Percentiles rank a stretch among this genome's conserved stretches.
These are phyloP conservation scores for Cyphomyrus discorhynchus DNA, from an alignment of 2,113 vertebrate genomes.

Conservation along the genomic window DNA sequence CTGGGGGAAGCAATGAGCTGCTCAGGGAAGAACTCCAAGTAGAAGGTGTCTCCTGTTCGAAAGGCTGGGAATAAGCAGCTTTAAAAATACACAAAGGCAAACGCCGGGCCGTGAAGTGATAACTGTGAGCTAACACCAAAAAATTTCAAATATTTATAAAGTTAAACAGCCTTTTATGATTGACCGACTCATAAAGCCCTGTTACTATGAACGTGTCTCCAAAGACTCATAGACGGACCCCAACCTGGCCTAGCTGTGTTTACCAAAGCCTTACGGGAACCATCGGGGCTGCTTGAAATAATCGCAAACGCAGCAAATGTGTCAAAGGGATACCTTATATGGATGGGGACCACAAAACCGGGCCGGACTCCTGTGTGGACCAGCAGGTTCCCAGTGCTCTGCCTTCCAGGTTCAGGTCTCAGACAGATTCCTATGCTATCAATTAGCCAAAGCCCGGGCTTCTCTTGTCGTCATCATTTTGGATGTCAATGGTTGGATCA, in stretches of 20 bases:
- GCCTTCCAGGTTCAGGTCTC: not conserved
- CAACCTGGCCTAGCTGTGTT: not conserved
- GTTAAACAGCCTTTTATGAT: not conserved
- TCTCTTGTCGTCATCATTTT: not conserved
- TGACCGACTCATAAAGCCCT: not conserved
- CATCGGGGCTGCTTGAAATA: not conserved
- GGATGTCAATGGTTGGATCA: not conserved
- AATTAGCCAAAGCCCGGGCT: not conserved
- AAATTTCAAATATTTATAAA: slow-evolving; percentile 11
- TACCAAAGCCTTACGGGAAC: not conserved
- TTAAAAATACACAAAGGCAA: slow-evolving; percentile 15
- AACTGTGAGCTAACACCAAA: slow-evolving; percentile 7
- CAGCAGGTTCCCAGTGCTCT: not conserved
- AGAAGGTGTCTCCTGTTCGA: not conserved
- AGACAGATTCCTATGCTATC: not conserved
- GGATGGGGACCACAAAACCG: not conserved
- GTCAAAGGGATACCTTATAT: not conserved
- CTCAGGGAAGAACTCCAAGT: not conserved
- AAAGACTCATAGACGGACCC: not conserved
- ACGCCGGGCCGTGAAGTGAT: not conserved
- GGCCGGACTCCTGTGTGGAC: not conserved
- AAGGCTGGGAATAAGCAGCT: not conserved
- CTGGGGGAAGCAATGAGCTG: no score
- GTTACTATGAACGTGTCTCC: not conserved
- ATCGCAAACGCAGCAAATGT: not conserved